Conservation (phyloP, 2,113 vertebrate species). For the Psophia crepitans region DNA sequence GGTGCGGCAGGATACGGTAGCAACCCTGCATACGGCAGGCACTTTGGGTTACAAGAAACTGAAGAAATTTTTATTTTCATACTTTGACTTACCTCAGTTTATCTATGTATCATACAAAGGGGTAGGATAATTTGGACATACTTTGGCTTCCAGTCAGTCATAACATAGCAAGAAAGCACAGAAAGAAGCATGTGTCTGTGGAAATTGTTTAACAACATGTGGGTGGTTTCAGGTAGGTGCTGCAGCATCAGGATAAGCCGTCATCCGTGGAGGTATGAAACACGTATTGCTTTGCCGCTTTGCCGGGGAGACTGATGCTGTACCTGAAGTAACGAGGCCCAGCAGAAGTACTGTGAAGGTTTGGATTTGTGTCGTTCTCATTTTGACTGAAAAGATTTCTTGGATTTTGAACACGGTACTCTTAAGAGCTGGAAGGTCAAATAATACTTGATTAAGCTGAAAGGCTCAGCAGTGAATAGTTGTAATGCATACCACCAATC, state of each 20-base stretch:
- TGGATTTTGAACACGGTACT: background rate
- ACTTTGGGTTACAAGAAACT: background rate
- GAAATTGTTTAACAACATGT: background rate
- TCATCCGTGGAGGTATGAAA: background rate
- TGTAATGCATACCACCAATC: background rate
- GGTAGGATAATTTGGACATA: rapidly evolving
- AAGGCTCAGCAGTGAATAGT: background rate
- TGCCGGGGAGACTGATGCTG: background rate
- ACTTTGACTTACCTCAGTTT: background rate
- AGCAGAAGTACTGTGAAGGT: background rate
- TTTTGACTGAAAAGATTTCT: background rate
- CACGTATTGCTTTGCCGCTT: background rate
- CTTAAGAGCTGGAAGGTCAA: background rate
- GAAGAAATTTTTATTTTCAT: background rate
- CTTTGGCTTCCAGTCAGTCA: background rate
- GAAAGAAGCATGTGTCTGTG: background rate
- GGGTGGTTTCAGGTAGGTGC: background rate
- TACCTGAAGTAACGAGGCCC: background rate
- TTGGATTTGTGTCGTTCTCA: background rate
- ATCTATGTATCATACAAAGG: background rate
- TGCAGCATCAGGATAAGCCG: background rate
- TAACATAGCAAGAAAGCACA: background rate
- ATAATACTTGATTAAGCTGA: background rate
- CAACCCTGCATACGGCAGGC: background rate
- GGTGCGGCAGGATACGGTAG: background rate